Conservation (phyloP, 2,888 invertebrate genomes). For the Standfussiana lucernea region DNA sequence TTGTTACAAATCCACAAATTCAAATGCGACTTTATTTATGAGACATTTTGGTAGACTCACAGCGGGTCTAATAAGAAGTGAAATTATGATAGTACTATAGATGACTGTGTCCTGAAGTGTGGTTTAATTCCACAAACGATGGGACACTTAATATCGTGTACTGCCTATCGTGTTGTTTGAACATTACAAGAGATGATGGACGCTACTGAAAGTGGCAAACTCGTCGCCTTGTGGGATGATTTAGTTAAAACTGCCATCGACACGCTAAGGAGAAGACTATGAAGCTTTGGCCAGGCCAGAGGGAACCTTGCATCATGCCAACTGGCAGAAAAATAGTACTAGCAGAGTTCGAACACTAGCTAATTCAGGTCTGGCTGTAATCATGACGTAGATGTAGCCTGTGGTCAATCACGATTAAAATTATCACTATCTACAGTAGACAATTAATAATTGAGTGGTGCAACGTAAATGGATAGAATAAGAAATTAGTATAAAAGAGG, state of each 20-base stretch:
- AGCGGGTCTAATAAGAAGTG: not conserved
- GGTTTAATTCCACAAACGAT: not conserved
- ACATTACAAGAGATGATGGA: not conserved
- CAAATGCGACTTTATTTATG: not conserved
- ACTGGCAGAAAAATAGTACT: not conserved
- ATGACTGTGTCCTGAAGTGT: not conserved
- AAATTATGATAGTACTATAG: not conserved
- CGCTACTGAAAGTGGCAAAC: not conserved
- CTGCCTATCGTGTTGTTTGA: not conserved
- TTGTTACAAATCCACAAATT: slow-evolving; percentile 11
- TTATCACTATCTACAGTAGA: not conserved
- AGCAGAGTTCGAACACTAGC: not conserved
- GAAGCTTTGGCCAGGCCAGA: not conserved
- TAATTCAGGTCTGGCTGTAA: not conserved
- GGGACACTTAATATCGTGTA: not conserved
- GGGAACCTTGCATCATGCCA: not conserved
- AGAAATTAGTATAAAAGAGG: not conserved
- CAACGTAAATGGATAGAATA: not conserved
- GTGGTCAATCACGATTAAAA: not conserved
- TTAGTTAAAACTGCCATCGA: not conserved
- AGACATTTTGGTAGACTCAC: not conserved
- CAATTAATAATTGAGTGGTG: not conserved
- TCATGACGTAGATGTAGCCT: too few relatives aligned
- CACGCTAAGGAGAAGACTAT: not conserved
- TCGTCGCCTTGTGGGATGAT: not conserved